Evolutionary conservation across 2,888 invertebrate species (phyloP), one percentile per base, ranked within the genome.

Genomic region (Cyrtodaria siliqua): DNA sequence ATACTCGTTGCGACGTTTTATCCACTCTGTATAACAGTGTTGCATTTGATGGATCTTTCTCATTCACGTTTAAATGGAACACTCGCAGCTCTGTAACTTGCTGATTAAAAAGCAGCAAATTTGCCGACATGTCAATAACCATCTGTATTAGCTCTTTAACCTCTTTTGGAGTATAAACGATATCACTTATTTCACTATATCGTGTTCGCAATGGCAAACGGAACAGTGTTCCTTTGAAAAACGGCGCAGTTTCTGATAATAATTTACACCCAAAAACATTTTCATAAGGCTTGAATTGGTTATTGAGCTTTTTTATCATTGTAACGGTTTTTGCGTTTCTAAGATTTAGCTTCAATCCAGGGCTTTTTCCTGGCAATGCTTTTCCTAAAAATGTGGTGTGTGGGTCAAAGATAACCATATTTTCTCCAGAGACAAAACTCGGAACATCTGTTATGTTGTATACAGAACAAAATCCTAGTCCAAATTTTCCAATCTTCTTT

Each of bases 391-490:
- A 85, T 14, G 73, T 88, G 20, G 79, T 80, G 63, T 91, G 90
- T 2, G 92, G 92, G 78, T 92, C 92, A 69, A 92, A 90, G 12
- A 92, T 89, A 12, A 91, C 90, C 50, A 91, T 70, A 55, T 79
- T 87, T 59, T 88, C 70, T 4, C 89, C 76, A 57, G 90, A 91
- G 16, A 92, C 73, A 56, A 92, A 90, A 55, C 89, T 90, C 9
- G 92, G 92, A 6, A 90, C 89, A 83, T 92, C 92, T 6, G 91
- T 91, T 14, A 91, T 49, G 59, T 91, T 91, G 74, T 91, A 91
- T 20, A 92, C 90, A 16, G 90, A 83, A 64, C 91, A 91, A 82
- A 92, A 92, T 0, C 92, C 92, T 6, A 91, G 83, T 18, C 92
- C 92, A 83, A 91, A 91, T 53, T 88, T 83, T 12, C 91, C 92